Evolutionary conservation across 2,888 invertebrate genomes (phyloP).

Genomic region (Lochmaea crataegi): DNA sequence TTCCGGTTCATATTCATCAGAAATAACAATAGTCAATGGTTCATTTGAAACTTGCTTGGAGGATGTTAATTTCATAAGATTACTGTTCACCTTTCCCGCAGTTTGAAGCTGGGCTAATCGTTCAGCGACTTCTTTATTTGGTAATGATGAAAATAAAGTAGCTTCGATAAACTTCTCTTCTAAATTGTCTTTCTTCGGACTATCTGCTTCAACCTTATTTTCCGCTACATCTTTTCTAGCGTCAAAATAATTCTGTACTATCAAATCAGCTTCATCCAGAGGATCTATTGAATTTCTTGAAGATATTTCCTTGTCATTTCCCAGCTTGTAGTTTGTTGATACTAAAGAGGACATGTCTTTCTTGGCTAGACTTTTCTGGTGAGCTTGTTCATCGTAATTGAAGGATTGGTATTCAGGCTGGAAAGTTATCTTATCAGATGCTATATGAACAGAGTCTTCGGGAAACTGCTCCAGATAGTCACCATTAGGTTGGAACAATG

Average conservation of each 20-base stretch:
- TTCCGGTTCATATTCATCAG: slow-evolving; percentile 55
- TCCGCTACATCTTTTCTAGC: slow-evolving; percentile 42
- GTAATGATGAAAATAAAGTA: slow-evolving; percentile 70
- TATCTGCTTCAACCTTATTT: slow-evolving; percentile 55
- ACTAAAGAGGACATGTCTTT: slow-evolving; percentile 50
- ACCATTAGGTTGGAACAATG: slow-evolving; percentile 63
- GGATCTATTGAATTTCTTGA: slow-evolving; percentile 39
- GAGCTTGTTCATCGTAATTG: slow-evolving; percentile 65
- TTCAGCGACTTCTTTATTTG: slow-evolving; percentile 73
- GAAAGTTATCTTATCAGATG: slow-evolving; percentile 64
- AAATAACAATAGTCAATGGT: slow-evolving; percentile 69
- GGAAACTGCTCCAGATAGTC: slow-evolving; percentile 59
- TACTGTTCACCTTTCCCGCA: slow-evolving; percentile 67
- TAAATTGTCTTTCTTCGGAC: slow-evolving; percentile 36
- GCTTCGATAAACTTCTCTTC: slow-evolving; percentile 63
- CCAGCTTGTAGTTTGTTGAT: slow-evolving; percentile 52
- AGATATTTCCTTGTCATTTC: slow-evolving; percentile 29
- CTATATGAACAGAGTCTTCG: slow-evolving; percentile 42
- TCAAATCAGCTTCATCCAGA: slow-evolving; percentile 44
- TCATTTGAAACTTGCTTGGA: slow-evolving; percentile 63
- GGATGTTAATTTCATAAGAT: slow-evolving; percentile 59
- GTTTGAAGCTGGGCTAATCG: slow-evolving; percentile 71
- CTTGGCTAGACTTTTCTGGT: slow-evolving; percentile 45
- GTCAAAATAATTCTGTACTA: slow-evolving; percentile 56
- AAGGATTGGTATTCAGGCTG: slow-evolving; percentile 64